A percentile compares a stretch with the other conserved stretches of the same genome.
Conservation (phyloP, 2,797 vertebrate species). For the Rousettus madagascariensis region DNA sequence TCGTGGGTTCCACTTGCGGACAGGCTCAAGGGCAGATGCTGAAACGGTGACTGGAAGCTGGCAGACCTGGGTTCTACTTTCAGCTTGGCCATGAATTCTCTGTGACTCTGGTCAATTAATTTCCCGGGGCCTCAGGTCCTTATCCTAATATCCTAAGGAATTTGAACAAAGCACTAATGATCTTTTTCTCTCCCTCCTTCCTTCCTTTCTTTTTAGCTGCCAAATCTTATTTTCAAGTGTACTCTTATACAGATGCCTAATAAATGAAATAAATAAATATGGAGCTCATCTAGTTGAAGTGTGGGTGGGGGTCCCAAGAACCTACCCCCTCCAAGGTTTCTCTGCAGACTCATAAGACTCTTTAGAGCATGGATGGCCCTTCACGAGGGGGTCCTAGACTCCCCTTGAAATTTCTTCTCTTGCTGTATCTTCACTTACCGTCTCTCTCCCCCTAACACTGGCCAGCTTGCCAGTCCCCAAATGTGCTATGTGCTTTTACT, state of each 20-base stretch:
- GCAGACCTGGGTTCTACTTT: background rate
- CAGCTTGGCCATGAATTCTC: background rate
- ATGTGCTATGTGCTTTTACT: background rate
- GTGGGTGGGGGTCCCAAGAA: background rate
- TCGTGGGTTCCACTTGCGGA: background rate
- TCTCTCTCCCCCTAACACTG: background rate
- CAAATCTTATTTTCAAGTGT: background rate
- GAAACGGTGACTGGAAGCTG: background rate
- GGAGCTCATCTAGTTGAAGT: background rate
- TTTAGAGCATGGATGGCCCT: background rate
- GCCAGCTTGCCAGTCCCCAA: background rate
- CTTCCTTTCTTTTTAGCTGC: background rate
- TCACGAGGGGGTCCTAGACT: background rate
- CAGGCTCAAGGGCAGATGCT: background rate
- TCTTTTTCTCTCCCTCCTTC: background rate
- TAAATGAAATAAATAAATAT: background rate
- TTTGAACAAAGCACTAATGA: background rate
- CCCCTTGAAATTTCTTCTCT: background rate
- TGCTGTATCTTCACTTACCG: background rate
- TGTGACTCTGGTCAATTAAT: background rate
- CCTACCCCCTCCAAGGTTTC: background rate
- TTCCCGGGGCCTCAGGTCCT: background rate
- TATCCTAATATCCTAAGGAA: background rate
- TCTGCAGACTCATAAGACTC: background rate
- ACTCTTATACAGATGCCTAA: background rate